Evolutionary conservation across 1,140 invertebrate species (phyloP).

Genomic region (Harpegnathos saltator): DNA sequence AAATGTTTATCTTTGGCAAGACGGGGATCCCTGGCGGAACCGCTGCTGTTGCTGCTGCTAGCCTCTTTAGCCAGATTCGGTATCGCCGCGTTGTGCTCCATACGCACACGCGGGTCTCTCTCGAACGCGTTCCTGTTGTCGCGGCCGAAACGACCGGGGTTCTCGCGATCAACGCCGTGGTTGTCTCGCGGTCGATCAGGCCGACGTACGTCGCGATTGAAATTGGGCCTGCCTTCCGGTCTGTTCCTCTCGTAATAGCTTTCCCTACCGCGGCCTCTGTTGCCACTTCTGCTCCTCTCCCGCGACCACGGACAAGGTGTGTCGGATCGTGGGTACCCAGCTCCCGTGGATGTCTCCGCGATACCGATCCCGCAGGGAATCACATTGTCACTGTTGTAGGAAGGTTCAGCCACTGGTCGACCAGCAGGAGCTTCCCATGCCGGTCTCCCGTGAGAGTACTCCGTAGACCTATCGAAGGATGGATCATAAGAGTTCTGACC

Average conservation of each 20-base stretch:
- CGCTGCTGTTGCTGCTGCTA: neutral
- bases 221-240: constrained; percentile 44
- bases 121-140: constrained; percentile 7
- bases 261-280: constrained; percentile 43
- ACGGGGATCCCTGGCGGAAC: constrained; percentile 58
- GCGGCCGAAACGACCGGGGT: constrained; percentile 47
- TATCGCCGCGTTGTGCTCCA: constrained; percentile 31
- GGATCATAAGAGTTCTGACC: constrained; percentile 65
- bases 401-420: constrained; percentile 11
- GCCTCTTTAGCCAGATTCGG: constrained; percentile 42
- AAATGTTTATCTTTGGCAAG: constrained; percentile 70
- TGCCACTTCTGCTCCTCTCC: constrained; percentile 7
- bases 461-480: constrained; percentile 60
- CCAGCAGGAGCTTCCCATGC: constrained; percentile 52
- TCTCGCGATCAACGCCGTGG: constrained; percentile 71
- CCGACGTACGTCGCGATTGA: constrained; percentile 63
- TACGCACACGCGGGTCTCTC: constrained; percentile 72
- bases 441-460: constrained; percentile 68
- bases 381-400: constrained; percentile 53
- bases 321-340: constrained; percentile 51
- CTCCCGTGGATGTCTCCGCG: constrained; percentile 10
- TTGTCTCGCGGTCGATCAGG: constrained; percentile 64
- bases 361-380: constrained; percentile 38
- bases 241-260: constrained; percentile 67
- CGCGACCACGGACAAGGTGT: constrained; percentile 69